phyloP scores from a whole-genome alignment of 2,888 invertebrate species.

The Eristalis pertinax region DNA sequence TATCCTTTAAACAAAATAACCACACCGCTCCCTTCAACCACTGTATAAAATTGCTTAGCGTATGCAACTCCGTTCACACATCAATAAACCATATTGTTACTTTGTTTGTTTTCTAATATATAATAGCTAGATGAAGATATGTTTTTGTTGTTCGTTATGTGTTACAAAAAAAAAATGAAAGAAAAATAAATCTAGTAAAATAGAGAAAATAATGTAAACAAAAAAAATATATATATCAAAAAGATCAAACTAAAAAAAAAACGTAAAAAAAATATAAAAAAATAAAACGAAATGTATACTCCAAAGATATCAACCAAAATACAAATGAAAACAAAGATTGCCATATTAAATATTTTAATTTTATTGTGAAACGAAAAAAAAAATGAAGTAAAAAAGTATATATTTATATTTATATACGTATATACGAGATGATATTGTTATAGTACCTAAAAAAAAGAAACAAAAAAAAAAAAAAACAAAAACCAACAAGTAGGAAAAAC shows the following conservation, averaged over 20 bases:
- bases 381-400: conserved; percentile 73
- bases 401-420: conserved; percentile 76
- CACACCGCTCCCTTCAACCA: neutral
- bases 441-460: conserved; percentile 77
- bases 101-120: conserved; percentile 69
- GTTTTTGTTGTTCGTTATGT: conserved; percentile 69
- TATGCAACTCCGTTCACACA: conserved; percentile 10
- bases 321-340: conserved; percentile 72
- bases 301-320: conserved; percentile 81
- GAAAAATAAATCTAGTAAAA: conserved; percentile 44
- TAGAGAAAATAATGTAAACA: conserved; percentile 45
- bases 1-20: neutral
- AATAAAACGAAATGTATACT: conserved; percentile 77
- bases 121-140: conserved; percentile 32
- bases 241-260: conserved; percentile 71
- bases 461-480: conserved; percentile 67
- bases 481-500: conserved; percentile 64
- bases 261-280: conserved; percentile 51
- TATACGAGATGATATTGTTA: conserved; percentile 80
- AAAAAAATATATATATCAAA: conserved; percentile 66
- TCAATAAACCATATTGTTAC: conserved; percentile 65
- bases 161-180: conserved; percentile 75
- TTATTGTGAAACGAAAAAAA: conserved; percentile 64
- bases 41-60: neutral
- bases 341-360: conserved; percentile 71